A percentile compares a stretch with the other conserved stretches of the same genome.
Evolutionary conservation across 2,113 vertebrate species (phyloP).

Genomic region (Aythya baeri): DNA sequence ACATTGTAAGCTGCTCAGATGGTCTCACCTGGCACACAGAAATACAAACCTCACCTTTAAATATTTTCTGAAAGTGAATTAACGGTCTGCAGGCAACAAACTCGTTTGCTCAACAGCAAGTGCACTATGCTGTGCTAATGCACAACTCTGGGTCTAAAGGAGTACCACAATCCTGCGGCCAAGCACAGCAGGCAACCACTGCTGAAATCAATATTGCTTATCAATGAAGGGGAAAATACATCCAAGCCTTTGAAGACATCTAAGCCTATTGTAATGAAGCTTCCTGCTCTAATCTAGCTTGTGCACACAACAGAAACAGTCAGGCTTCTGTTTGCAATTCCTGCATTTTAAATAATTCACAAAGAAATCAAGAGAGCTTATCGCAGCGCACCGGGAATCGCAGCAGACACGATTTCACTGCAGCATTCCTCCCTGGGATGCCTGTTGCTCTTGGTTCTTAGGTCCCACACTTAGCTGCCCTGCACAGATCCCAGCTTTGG

Average conservation of each 20-base stretch:
- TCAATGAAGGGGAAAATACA: constrained; percentile 40
- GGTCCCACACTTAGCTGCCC: not conserved
- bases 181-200: not conserved
- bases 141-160: not conserved
- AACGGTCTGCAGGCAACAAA: not conserved
- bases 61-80: not conserved
- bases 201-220: constrained; percentile 50
- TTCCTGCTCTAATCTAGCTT: constrained; percentile 47
- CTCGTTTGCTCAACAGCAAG: not conserved
- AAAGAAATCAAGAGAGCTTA: constrained; percentile 39
- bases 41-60: not conserved
- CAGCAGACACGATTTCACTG: accelerated
- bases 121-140: constrained; percentile 18
- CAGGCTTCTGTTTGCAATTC: constrained; percentile 20
- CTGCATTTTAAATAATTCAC: constrained; percentile 60
- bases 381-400: accelerated
- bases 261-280: constrained; percentile 37
- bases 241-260: constrained; percentile 37
- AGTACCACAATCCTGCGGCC: not conserved
- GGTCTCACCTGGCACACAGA: not conserved
- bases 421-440: not conserved
- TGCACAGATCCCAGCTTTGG: no score
- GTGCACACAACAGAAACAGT: not conserved
- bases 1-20: not conserved
- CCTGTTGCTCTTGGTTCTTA: not conserved